phyloP scores from a whole-genome alignment of 2,888 invertebrate genomes.

The Nycteola revayana region DNA sequence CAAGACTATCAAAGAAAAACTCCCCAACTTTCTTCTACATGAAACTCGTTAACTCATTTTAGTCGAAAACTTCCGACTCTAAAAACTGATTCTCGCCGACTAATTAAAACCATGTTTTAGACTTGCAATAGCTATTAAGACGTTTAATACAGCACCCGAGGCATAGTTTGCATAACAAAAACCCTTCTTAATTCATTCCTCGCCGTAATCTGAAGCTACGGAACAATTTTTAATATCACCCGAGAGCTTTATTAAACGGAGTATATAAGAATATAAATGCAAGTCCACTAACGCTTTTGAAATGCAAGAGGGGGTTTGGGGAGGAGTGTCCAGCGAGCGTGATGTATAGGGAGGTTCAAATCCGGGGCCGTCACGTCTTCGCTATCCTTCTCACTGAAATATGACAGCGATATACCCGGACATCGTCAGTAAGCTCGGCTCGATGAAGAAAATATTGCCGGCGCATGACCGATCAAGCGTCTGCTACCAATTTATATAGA shows the following conservation, averaged over 20 bases:
- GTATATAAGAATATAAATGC: conserved; percentile 53
- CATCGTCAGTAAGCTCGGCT: conserved; percentile 64
- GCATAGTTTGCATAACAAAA: conserved; percentile 52
- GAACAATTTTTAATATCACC: conserved; percentile 72
- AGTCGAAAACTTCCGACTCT: conserved; percentile 25
- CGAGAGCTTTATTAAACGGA: conserved; percentile 66
- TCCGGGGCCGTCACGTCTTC: conserved; percentile 56
- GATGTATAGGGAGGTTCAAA: conserved; percentile 40
- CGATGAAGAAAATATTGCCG: conserved; percentile 72
- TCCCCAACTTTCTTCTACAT: conserved; percentile 21
- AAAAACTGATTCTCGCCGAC: conserved; percentile 26
- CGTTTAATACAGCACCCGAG: conserved; percentile 21
- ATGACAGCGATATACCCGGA: conserved; percentile 66
- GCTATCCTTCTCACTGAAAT: conserved; percentile 67
- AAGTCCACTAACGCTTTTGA: conserved; percentile 54
- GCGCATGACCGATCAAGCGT: conserved; percentile 54
- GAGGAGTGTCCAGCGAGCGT: conserved; percentile 33
- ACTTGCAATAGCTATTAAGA: conserved; percentile 26
- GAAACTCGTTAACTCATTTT: conserved; percentile 36
- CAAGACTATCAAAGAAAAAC: conserved; percentile 29
- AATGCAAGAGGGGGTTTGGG: conserved; percentile 30
- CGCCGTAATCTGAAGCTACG: conserved; percentile 43
- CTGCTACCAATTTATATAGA: conserved; percentile 30
- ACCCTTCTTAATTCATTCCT: conserved; percentile 44
- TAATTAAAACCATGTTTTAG: conserved; percentile 40